Evolutionary conservation across 2,113 vertebrate genomes (phyloP), one percentile per base, ranked within the genome.

Genomic region (Callipepla squamata): DNA sequence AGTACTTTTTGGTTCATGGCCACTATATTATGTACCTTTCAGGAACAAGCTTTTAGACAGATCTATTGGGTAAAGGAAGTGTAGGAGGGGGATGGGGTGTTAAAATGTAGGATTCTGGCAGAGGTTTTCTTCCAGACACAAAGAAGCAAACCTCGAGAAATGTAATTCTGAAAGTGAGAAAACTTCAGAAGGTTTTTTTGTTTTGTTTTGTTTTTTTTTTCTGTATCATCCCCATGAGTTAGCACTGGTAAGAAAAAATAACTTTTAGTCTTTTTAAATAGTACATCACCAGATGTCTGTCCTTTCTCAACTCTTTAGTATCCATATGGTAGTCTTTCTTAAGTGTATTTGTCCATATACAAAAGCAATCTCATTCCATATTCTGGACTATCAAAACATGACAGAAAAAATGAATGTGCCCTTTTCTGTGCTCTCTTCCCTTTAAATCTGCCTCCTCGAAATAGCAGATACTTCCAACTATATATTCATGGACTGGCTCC

Each of bases 351-450:
- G 81, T 88, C 40, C 34, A 47, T 40, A 26, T 44, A 86, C 22
- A 80, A 84, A 92, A 81, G 22, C 28, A 95, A 80, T 40, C 44
- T 78, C 26, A 55, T 79, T 55, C 69, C 61, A 84, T 67, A 86
- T 70, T 59, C n/a, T 78, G 17, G 30, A 45, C 38, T 84, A 90
- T 78, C 51, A 88, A 90, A 96, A 92, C 20, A 57, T 57, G 76
- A 75, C 47, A 88, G 79, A 87, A 90, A 90, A 89, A 92, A 92
- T 51, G 28, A 88, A 78, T 63, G 13, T 88, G 61, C 38, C 44
- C 42, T 94, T 90, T 86, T 70, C 77, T n/a, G 3, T 57, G 14
- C 40, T 72, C 47, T 80, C 76, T 83, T 90, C 65, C n/a, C 26
- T 88, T 90, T 88, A 92, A 93, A 78, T 90, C 68, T 93, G 32